phyloP scores from a whole-genome alignment of 2,113 vertebrate species.

The Telmatochromis sp. region DNA sequence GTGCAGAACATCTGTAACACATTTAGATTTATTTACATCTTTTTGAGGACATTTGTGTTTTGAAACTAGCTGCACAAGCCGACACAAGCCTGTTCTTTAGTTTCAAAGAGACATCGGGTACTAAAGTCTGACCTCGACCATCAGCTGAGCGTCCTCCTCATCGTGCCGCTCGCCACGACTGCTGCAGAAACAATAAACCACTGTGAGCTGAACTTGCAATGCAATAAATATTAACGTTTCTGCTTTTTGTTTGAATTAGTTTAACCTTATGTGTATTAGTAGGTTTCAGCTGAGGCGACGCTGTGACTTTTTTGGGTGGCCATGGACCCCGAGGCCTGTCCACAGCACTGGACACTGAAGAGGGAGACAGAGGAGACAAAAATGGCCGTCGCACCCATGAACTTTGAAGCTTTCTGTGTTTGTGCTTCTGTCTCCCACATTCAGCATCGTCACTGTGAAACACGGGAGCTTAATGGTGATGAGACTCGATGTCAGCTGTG shows the following conservation, averaged over 20 bases:
- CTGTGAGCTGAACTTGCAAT: not conserved
- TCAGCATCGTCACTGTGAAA: not conserved
- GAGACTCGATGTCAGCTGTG: not conserved
- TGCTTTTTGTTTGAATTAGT: fast-evolving
- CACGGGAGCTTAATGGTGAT: not conserved
- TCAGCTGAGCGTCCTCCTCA: not conserved
- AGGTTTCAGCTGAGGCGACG: not conserved
- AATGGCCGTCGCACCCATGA: not conserved
- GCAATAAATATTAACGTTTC: not conserved
- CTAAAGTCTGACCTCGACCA: not conserved
- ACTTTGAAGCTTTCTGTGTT: not conserved
- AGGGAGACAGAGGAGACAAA: not conserved
- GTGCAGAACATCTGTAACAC: not conserved
- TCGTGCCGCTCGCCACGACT: not conserved
- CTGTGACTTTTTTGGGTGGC: not conserved
- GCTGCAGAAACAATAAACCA: not conserved
- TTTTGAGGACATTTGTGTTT: not conserved
- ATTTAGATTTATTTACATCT: not conserved
- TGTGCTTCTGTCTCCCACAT: not conserved
- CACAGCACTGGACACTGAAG: not conserved
- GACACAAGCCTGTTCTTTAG: not conserved
- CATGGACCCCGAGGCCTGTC: not conserved
- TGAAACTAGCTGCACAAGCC: not conserved
- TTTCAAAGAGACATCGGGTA: not conserved
- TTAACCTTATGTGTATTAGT: not conserved